Base-by-base conservation (phyloP, 1,140 invertebrate species). In the Meloidogyne hapla region DNA sequence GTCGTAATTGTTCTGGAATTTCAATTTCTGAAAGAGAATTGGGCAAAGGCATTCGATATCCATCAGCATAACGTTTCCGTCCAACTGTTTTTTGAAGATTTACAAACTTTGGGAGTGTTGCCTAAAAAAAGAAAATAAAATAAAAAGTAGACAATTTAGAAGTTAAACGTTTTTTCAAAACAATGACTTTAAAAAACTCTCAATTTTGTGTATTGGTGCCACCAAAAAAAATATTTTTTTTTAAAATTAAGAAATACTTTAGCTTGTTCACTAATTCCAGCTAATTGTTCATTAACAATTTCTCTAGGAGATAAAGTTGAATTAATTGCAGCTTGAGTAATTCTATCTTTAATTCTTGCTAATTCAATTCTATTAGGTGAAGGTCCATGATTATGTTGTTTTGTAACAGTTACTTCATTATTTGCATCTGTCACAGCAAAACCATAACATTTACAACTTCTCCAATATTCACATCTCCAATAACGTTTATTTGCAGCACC, bases 101-200 rank as follows among this genome's bases (percentile, higher is more conserved):
- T n/a, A 67, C 65, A 67, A 67, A 42, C n/a, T 67, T 67, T 18
- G 65, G 65, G n/a, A 67, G 65, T 67, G 65, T 56, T 56, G 48
- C 48, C 48, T 56, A 8, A n/a, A 48, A 48, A n/a, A n/a, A n/a
- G n/a, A n/a, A n/a, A n/a, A n/a, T n/a, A n/a, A n/a, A n/a, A n/a
- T n/a, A n/a, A n/a, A n/a, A n/a, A n/a, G n/a, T n/a, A n/a, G n/a
- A n/a, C n/a, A n/a, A n/a, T n/a, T n/a, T n/a, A n/a, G n/a, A n/a
- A n/a, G n/a, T n/a, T n/a, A n/a, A n/a, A n/a, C n/a, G n/a, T n/a
- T n/a, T n/a, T n/a, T n/a, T n/a, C n/a, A n/a, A n/a, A n/a, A n/a
- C n/a, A n/a, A n/a, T n/a, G n/a, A n/a, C n/a, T n/a, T n/a, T n/a
- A n/a, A n/a, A n/a, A n/a, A n/a, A n/a, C n/a, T n/a, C n/a, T n/a